phyloP scores from a whole-genome alignment of 92 coral and sea anemone species.

The Porites evermanni region DNA sequence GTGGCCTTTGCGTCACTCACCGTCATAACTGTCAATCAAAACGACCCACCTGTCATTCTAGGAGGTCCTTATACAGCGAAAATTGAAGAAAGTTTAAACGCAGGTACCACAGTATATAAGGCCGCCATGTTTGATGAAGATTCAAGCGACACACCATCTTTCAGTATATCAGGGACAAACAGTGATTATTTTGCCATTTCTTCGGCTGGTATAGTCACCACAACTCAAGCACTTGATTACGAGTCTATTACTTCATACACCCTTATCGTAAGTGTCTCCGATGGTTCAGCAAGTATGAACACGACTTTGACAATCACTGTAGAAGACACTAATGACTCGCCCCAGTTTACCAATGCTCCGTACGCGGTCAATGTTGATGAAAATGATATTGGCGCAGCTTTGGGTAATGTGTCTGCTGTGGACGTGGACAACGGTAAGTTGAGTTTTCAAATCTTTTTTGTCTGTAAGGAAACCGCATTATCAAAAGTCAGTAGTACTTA shows the following conservation, averaged over 20 bases:
- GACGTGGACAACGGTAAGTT: constrained; percentile 50
- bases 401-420: constrained; percentile 32
- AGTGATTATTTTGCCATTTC: constrained; percentile 40
- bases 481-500: no score
- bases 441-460: no score
- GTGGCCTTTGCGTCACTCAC: constrained; percentile 44
- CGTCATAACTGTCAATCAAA: constrained; percentile 46
- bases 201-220: constrained; percentile 60
- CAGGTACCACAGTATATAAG: constrained; percentile 22
- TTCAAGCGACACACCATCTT: constrained; percentile 2
- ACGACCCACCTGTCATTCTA: constrained; percentile 57
- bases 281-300: constrained; percentile 45
- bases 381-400: constrained; percentile 32
- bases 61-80: constrained; percentile 58
- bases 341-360: constrained; percentile 40
- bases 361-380: constrained; percentile 41
- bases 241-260: constrained; percentile 45
- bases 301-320: constrained; percentile 37
- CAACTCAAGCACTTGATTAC: constrained; percentile 54
- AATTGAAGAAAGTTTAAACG: constrained; percentile 47
- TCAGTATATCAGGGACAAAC: constrained; percentile 46
- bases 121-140: constrained; percentile 50
- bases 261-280: constrained; percentile 54
- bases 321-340: constrained; percentile 49
- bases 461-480: neutral